Conservation (phyloP, 1,140 invertebrate genomes). For the Copidosoma floridanum region DNA sequence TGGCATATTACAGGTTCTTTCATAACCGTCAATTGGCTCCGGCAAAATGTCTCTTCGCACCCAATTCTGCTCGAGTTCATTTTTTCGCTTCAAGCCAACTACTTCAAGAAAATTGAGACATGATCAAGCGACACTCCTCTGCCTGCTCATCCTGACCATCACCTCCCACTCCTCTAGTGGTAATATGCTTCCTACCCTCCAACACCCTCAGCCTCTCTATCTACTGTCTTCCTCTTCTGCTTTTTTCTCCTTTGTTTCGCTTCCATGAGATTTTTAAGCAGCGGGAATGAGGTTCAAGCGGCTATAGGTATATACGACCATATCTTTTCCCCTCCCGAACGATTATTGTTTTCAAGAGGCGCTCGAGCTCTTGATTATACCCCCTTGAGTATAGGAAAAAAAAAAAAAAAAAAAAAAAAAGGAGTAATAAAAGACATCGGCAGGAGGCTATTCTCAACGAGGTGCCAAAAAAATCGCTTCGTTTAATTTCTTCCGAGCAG, state of each 20-base stretch:
- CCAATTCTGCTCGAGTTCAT: constrained; percentile 40
- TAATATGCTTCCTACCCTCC: constrained; percentile 7
- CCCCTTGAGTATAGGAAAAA: constrained; percentile 5
- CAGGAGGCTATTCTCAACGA: constrained; percentile 12
- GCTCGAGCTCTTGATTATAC: constrained; percentile 31
- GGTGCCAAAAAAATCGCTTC: constrained; percentile 1
- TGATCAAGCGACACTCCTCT: constrained; percentile 42
- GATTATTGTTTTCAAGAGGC: constrained; percentile 46
- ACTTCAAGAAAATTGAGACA: constrained; percentile 46
- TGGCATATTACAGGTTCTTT: too few relatives aligned
- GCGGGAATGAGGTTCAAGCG: constrained; percentile 43
- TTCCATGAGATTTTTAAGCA: constrained; percentile 54
- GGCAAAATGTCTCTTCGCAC: too few relatives aligned
- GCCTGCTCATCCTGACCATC: constrained; percentile 25
- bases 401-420: too few relatives aligned
- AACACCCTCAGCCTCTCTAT: not conserved
- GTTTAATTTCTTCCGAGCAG: constrained; percentile 26
- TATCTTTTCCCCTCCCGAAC: constrained; percentile 24
- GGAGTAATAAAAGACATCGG: too few relatives aligned
- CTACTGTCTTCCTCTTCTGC: constrained; percentile 15
- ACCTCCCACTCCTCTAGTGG: constrained; percentile 13
- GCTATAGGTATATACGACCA: constrained; percentile 12
- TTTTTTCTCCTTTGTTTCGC: constrained; percentile 46
- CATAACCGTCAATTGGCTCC: too few relatives aligned
- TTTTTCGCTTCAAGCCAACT: constrained; percentile 30